A percentile compares a stretch with the other conserved stretches of the same genome.
These are phyloP conservation scores for Alloscopus bannaensis DNA, from an alignment of 2,888 invertebrate genomes.

Conservation along the genomic window DNA sequence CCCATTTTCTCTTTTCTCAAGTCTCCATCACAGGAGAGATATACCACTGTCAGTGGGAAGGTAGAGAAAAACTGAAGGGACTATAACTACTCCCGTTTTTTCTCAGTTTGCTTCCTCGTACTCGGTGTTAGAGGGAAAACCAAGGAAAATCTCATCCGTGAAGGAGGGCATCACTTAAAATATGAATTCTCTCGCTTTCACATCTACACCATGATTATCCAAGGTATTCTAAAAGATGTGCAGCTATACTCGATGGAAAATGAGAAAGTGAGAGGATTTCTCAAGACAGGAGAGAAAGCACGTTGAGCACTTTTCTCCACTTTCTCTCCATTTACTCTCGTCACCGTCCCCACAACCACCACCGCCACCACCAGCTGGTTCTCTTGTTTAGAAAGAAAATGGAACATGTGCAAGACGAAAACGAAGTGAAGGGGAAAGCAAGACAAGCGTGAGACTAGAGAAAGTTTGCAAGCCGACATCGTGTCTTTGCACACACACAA, in stretches of 20 bases:
- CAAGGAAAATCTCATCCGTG: conserved; percentile 47
- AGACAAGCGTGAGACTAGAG: conserved; percentile 14
- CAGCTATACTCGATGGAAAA: conserved; percentile 46
- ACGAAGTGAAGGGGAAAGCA: too few relatives aligned
- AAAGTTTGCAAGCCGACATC: conserved; percentile 7
- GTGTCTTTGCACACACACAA: background rate
- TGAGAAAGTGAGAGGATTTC: conserved; percentile 28
- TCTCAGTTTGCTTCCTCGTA: too few relatives aligned
- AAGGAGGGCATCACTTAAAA: conserved; percentile 47
- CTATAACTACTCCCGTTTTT: too few relatives aligned
- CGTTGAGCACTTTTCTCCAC: conserved; percentile 29
- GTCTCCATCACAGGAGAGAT: too few relatives aligned
- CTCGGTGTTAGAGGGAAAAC: conserved; percentile 20
- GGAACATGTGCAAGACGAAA: conserved; percentile 5
- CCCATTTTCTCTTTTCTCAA: conserved; percentile 30
- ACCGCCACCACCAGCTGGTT: conserved; percentile 44
- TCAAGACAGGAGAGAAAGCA: conserved; percentile 39
- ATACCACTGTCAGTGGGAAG: too few relatives aligned
- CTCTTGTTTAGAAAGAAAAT: conserved; percentile 17
- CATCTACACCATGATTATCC: background rate
- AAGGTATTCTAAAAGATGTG: conserved; percentile 21
- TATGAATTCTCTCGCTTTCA: background rate
- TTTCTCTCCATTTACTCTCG: too few relatives aligned
- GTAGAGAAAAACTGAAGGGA: too few relatives aligned
- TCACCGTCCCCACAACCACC: too few relatives aligned